A percentile compares a stretch with the other conserved stretches of the same genome.
Evolutionary conservation across 2,113 vertebrate species (phyloP).

Genomic region (Chunga burmeisteri): DNA sequence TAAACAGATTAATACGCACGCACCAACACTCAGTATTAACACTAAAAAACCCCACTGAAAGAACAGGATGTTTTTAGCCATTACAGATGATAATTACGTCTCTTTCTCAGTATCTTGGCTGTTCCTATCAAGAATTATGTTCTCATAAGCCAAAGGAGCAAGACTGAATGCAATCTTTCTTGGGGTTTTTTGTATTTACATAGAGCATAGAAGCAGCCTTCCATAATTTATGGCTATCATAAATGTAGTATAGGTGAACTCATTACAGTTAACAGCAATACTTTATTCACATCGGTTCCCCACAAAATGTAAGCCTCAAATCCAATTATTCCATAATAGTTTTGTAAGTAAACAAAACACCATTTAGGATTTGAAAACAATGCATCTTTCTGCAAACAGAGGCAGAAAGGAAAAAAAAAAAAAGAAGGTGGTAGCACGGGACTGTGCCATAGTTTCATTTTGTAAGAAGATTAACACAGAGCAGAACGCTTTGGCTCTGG

Average conservation of each 20-base stretch:
- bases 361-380: constrained; percentile 46
- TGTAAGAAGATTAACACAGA: constrained; percentile 33
- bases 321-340: not conserved
- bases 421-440: not conserved
- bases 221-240: not conserved
- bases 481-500: not conserved
- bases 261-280: not conserved
- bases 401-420: not conserved
- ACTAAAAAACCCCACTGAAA: not conserved
- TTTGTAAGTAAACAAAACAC: constrained; percentile 3
- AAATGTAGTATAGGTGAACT: not conserved
- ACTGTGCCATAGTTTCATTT: not conserved
- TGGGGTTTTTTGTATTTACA: not conserved
- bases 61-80: not conserved
- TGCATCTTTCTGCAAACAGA: constrained; percentile 22
- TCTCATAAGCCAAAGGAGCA: not conserved
- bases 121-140: not conserved
- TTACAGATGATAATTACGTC: not conserved
- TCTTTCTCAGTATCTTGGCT: not conserved
- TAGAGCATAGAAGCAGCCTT: not conserved
- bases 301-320: constrained; percentile 6
- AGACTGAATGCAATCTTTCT: not conserved
- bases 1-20: not conserved
- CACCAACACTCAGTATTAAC: not conserved
- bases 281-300: not conserved